These are phyloP conservation scores for Pseudolaguvia tuberculata DNA, from an alignment of 2,113 vertebrate genomes.

Conservation along the genomic window DNA sequence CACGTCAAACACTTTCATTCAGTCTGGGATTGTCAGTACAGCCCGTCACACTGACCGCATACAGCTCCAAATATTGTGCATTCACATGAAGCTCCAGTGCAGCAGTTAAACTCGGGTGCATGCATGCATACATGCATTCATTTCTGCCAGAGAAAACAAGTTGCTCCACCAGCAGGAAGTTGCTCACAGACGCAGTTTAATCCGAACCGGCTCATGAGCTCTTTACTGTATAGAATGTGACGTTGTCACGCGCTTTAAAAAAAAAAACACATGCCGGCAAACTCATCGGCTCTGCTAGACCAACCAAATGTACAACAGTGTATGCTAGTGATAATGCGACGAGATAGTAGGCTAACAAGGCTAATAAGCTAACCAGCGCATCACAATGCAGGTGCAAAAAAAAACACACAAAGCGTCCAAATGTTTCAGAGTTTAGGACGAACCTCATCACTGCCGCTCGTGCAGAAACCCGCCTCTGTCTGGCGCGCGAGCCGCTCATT, in stretches of 20 bases:
- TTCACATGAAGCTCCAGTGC: too few species aligned
- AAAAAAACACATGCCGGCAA: neutral
- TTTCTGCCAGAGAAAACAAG: neutral
- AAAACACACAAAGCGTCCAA: neutral
- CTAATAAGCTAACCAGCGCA: too few species aligned
- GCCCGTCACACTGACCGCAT: too few species aligned
- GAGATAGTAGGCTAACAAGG: too few species aligned
- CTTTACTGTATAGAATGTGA: neutral
- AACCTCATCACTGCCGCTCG: conserved; percentile 72
- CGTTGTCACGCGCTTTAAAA: neutral
- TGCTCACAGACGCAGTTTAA: neutral
- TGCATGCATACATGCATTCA: neutral
- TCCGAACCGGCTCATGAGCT: neutral
- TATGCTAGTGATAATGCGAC: too few species aligned
- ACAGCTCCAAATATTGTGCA: too few species aligned
- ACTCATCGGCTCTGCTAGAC: too few species aligned
- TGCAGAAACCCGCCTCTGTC: conserved; percentile 70
- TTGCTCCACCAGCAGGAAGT: conserved; percentile 1
- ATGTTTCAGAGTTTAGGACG: conserved; percentile 5
- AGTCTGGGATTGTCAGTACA: too few species aligned
- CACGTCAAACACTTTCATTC: too few species aligned
- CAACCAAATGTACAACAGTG: too few species aligned
- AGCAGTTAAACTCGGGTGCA: neutral
- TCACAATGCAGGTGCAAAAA: neutral
- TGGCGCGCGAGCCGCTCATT: conserved; percentile 72